These are phyloP conservation scores for Hippocampus kuda DNA, from an alignment of 2,797 vertebrate species.

Conservation along the genomic window DNA sequence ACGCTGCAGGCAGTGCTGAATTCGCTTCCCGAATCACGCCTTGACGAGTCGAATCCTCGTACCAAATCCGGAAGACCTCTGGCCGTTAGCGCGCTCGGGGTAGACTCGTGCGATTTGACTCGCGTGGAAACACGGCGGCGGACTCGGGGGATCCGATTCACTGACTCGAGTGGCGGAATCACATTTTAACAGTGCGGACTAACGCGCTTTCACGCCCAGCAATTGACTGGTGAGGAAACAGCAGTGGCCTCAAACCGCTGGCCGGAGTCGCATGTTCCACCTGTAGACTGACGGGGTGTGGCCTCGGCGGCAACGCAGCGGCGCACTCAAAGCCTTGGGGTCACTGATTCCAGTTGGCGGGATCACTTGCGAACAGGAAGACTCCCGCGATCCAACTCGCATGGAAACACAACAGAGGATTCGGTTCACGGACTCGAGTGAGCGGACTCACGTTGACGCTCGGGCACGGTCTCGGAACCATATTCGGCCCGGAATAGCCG, in stretches of 20 bases:
- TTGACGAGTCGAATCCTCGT: neutral
- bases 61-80: neutral
- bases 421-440: too few relatives aligned
- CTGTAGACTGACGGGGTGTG: neutral
- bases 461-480: too few relatives aligned
- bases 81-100: neutral
- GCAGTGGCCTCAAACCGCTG: neutral
- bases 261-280: too few relatives aligned
- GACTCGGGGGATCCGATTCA: neutral
- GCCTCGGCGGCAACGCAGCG: neutral
- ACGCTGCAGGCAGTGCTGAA: slow-evolving; percentile 32
- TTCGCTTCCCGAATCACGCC: neutral
- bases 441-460: too few relatives aligned
- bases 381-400: too few relatives aligned
- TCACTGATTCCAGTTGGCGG: neutral
- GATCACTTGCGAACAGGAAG: neutral
- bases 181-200: too few relatives aligned
- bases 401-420: too few relatives aligned
- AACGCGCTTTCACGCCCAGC: too few relatives aligned
- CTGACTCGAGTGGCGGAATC: neutral
- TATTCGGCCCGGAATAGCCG: too few relatives aligned
- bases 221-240: neutral
- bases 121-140: neutral
- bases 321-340: neutral
- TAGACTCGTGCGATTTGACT: neutral